Percentiles rank a stretch among this genome's conserved stretches.
phyloP scores from a whole-genome alignment of 2,797 vertebrate genomes.

The Brachyrhaphis roseni region DNA sequence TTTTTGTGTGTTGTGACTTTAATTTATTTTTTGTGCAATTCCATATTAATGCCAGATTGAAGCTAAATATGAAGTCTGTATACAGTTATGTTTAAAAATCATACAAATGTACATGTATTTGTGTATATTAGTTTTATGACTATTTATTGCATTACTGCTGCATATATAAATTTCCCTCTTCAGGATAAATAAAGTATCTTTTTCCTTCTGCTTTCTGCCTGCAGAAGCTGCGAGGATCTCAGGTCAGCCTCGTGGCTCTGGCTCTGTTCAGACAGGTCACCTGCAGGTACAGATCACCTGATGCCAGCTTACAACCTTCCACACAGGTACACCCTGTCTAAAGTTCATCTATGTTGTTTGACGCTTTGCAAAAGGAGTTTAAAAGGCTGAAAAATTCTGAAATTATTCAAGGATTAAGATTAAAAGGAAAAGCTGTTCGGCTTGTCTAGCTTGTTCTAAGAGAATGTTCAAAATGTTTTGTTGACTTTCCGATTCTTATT shows the following conservation, averaged over 20 bases:
- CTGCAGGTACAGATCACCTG: slow-evolving; percentile 53
- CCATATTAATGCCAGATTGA: background rate
- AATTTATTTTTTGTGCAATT: background rate
- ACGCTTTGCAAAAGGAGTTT: background rate
- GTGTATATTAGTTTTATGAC: too few species aligned
- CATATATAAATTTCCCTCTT: too few species aligned
- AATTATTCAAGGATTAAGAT: background rate
- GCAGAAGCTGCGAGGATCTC: slow-evolving; percentile 47
- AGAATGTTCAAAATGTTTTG: background rate
- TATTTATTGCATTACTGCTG: too few species aligned
- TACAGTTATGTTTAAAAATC: background rate
- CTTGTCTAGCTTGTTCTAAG: background rate
- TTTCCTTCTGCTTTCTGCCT: slow-evolving; percentile 3
- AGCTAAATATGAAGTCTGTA: background rate
- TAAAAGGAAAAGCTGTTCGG: background rate
- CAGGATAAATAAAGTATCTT: too few species aligned
- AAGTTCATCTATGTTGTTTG: background rate
- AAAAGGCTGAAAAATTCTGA: background rate
- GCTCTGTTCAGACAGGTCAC: slow-evolving; percentile 77
- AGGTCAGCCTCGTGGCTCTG: slow-evolving; percentile 58
- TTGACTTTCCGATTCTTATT: background rate
- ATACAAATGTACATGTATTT: background rate
- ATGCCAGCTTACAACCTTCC: slow-evolving; percentile 30
- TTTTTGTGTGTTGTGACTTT: background rate
- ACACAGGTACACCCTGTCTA: slow-evolving; percentile 56